Evolutionary conservation across 2,113 vertebrate genomes (phyloP).

Genomic region (Lepisosteus oculatus): DNA sequence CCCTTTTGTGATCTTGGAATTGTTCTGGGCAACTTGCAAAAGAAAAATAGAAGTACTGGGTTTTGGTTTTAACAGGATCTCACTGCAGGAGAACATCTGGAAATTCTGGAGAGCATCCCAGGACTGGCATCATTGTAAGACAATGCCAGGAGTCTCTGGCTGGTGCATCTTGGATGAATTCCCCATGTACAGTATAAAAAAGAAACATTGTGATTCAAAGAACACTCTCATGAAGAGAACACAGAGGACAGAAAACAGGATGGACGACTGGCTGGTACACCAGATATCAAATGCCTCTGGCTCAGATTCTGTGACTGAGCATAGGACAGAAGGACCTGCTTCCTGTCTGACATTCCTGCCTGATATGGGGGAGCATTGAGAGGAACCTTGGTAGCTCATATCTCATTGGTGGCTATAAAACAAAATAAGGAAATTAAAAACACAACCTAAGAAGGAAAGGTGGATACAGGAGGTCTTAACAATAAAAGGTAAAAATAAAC

Average conservation of each 20-base stretch:
- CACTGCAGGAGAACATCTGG: not conserved
- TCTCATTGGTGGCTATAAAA: too few species aligned
- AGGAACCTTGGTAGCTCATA: too few species aligned
- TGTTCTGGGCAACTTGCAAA: not conserved
- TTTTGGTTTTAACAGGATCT: not conserved
- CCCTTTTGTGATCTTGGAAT: too few species aligned
- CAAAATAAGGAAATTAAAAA: too few species aligned
- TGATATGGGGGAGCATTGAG: not conserved
- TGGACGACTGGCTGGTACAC: not conserved
- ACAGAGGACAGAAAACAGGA: slow-evolving; percentile 14
- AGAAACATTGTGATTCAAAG: slow-evolving; percentile 4
- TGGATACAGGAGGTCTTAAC: too few species aligned
- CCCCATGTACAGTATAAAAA: not conserved
- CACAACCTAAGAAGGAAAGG: too few species aligned
- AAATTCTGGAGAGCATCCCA: not conserved
- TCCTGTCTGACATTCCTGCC: slow-evolving; percentile 14
- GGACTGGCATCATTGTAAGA: not conserved
- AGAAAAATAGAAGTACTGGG: not conserved
- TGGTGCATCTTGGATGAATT: slow-evolving; percentile 11
- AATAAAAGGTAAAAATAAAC: too few species aligned
- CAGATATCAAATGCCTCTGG: slow-evolving; percentile 18
- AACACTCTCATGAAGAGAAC: not conserved
- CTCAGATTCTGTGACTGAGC: not conserved
- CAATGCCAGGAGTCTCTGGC: not conserved
- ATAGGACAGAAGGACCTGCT: slow-evolving; percentile 2